phyloP scores from a whole-genome alignment of 92 coral and sea anemone genomes.

The Umimayanthus chanpuru region DNA sequence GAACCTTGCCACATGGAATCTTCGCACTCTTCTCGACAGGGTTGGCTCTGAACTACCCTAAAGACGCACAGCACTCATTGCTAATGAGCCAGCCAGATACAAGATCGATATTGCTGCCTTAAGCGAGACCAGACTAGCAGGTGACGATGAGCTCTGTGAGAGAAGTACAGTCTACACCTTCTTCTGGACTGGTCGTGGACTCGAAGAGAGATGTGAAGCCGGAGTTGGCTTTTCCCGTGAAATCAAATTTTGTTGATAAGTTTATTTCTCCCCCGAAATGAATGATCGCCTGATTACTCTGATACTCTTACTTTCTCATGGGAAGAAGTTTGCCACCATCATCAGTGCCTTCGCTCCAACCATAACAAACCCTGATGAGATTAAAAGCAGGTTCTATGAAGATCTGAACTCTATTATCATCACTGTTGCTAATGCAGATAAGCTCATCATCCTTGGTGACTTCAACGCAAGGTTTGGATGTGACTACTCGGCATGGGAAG shows the following conservation, averaged over 20 bases:
- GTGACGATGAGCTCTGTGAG: not conserved
- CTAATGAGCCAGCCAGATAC: too few relatives aligned
- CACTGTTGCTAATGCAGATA: slow-evolving; percentile 24
- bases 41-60: slow-evolving; percentile 3
- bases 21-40: slow-evolving; percentile 34
- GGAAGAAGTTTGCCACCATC: slow-evolving; percentile 44
- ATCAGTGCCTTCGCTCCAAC: slow-evolving; percentile 55
- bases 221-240: slow-evolving; percentile 58
- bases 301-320: slow-evolving; percentile 43
- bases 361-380: slow-evolving; percentile 51
- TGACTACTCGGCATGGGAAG: slow-evolving; percentile 30
- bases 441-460: slow-evolving; percentile 52
- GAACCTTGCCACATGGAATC: slow-evolving; percentile 39
- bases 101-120: slow-evolving; percentile 3
- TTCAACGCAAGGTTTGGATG: slow-evolving; percentile 43
- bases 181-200: slow-evolving; percentile 41
- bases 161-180: slow-evolving; percentile 33
- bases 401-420: not conserved
- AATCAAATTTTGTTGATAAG: not conserved
- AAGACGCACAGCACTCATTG: slow-evolving; percentile 13
- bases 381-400: slow-evolving; percentile 51
- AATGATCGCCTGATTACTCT: slow-evolving; percentile 46
- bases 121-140: slow-evolving; percentile 23
- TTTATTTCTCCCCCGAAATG: slow-evolving; percentile 29
- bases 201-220: not conserved